Percentiles rank a stretch among this genome's conserved stretches.
phyloP scores from a whole-genome alignment of 2,888 invertebrate genomes.

The Thymelicus sylvestris region DNA sequence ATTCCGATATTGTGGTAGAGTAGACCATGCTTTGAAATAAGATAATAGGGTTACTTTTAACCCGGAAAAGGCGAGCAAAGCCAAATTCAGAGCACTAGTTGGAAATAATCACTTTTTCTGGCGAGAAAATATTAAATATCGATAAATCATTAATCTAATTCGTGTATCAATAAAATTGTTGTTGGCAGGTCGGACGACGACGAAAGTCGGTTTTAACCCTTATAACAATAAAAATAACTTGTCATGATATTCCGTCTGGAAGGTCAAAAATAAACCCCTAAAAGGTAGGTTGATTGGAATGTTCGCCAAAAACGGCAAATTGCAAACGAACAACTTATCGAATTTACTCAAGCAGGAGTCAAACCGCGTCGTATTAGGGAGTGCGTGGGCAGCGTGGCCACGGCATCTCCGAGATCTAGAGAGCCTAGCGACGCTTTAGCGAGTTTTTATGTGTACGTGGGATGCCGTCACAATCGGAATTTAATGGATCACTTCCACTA shows the following conservation, averaged over 20 bases:
- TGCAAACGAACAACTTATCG: slow-evolving; percentile 16
- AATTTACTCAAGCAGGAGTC: slow-evolving; percentile 15
- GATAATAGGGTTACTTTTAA: no score
- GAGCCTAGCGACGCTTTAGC: slow-evolving; percentile 9
- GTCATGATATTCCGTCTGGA: neutral
- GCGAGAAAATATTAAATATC: no score
- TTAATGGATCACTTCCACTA: slow-evolving; percentile 9
- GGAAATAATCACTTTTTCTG: no score
- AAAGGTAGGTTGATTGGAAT: slow-evolving; percentile 11
- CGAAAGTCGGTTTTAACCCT: no score
- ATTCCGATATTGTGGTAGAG: no score
- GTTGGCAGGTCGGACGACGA: no score
- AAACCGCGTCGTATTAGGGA: slow-evolving; percentile 9
- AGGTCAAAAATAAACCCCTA: neutral
- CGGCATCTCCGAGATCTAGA: neutral
- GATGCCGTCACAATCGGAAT: neutral
- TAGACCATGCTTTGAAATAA: no score
- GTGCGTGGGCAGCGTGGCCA: slow-evolving; percentile 8
- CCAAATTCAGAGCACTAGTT: no score
- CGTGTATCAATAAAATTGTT: no score
- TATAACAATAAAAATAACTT: no score
- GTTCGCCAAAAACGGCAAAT: slow-evolving; percentile 11
- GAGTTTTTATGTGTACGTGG: slow-evolving; percentile 15
- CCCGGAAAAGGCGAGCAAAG: no score
- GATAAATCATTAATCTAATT: no score